These are phyloP conservation scores for Azorinus chamasolen DNA, from an alignment of 2,888 invertebrate species.

Conservation along the genomic window DNA sequence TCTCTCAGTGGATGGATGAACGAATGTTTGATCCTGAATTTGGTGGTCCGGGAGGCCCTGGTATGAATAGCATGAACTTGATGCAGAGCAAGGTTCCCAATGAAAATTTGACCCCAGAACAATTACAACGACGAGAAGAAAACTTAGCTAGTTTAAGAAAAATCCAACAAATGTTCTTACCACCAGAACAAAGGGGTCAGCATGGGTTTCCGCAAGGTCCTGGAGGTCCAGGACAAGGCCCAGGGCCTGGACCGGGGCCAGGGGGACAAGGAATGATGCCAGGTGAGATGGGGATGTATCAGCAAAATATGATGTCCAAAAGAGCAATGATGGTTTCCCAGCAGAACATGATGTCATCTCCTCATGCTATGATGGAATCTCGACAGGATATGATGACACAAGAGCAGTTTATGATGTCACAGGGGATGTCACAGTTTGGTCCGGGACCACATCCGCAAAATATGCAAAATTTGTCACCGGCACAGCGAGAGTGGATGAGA, in stretches of 20 bases:
- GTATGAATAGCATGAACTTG: slow-evolving; percentile 69
- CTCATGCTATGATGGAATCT: slow-evolving; percentile 70
- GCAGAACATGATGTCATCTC: slow-evolving; percentile 72
- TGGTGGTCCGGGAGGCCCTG: slow-evolving; percentile 62
- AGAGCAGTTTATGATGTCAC: slow-evolving; percentile 78
- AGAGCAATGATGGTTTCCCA: slow-evolving; percentile 74
- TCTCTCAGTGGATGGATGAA: slow-evolving; percentile 71
- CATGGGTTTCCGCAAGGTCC: slow-evolving; percentile 68
- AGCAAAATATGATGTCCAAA: slow-evolving; percentile 76
- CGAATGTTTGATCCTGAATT: slow-evolving; percentile 70
- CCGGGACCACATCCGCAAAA: slow-evolving; percentile 78
- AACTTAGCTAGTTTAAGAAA: slow-evolving; percentile 96
- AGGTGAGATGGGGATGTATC: slow-evolving; percentile 69
- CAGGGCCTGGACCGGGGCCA: slow-evolving; percentile 62
- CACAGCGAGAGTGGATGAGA: slow-evolving; percentile 96
- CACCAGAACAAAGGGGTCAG: slow-evolving; percentile 88
- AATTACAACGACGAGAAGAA: slow-evolving; percentile 96
- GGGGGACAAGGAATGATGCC: slow-evolving; percentile 74
- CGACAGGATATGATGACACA: slow-evolving; percentile 72
- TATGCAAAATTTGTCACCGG: slow-evolving; percentile 86
- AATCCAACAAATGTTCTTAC: slow-evolving; percentile 97
- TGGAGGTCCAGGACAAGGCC: slow-evolving; percentile 68
- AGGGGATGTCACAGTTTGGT: slow-evolving; percentile 74
- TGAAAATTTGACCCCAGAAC: slow-evolving; percentile 98
- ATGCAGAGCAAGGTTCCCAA: slow-evolving; percentile 85